Conservation (phyloP, 2,113 vertebrate species). For the Syngnathus floridae region DNA sequence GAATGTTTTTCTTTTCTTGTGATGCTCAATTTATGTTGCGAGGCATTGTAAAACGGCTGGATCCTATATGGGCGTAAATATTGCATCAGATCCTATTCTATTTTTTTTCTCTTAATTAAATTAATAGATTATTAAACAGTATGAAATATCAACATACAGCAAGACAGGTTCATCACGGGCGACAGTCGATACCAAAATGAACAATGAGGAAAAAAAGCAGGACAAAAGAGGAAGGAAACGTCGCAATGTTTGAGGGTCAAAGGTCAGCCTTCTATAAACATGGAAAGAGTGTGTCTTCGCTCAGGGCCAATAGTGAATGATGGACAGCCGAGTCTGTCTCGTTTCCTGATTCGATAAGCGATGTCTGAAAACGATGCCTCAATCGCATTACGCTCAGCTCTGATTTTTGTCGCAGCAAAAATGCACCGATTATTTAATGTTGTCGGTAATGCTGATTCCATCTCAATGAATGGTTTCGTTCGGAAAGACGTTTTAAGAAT, state of each 20-base stretch:
- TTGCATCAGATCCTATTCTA: neutral
- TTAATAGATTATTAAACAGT: neutral
- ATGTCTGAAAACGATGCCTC: conserved; percentile 24
- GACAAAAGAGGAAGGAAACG: conserved; percentile 12
- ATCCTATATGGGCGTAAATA: neutral
- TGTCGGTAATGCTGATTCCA: conserved; percentile 19
- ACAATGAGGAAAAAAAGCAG: too few species aligned
- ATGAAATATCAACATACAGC: neutral
- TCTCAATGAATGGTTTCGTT: conserved; percentile 4
- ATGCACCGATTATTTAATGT: conserved; percentile 29
- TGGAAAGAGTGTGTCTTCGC: conserved; percentile 12
- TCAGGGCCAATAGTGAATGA: neutral
- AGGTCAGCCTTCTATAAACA: conserved; percentile 36
- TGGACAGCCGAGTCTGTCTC: conserved; percentile 2
- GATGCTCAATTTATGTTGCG: neutral
- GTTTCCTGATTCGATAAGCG: conserved; percentile 25
- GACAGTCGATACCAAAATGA: too few species aligned
- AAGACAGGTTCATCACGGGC: too few species aligned
- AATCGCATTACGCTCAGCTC: conserved; percentile 18
- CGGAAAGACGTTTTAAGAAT: neutral
- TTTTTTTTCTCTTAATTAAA: neutral
- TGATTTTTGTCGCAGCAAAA: conserved; percentile 27
- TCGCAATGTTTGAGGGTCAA: conserved; percentile 49
- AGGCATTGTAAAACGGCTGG: neutral
- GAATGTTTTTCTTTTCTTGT: neutral